Evolutionary conservation across 2,797 vertebrate genomes (phyloP), one percentile per base, ranked within the genome.

Genomic region (Xenentodon cancila): DNA sequence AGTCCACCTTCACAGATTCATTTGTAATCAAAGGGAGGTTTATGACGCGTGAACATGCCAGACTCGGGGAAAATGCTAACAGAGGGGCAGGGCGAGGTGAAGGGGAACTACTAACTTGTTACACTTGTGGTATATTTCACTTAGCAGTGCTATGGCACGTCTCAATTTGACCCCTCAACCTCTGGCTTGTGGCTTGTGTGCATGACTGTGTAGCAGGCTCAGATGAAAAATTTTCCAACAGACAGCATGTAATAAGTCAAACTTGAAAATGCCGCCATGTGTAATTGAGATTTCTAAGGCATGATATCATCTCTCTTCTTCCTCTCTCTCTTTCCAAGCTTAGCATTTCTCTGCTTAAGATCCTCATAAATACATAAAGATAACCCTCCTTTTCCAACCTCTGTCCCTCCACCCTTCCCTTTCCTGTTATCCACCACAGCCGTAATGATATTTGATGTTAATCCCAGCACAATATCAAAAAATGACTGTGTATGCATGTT

Each of bases 381-480:
- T 22, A 21, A 52, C 42, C 13, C 18, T 18, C 9, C 13, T 17
- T 13, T 19, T 42, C 37, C 55, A 52, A 15, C 37, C 53, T 64
- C 19, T 7, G 49, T 62, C 51, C 52, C 52, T n/a, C 64, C 47
- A 34, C 32, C 52, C 59, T 59, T 55, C 37, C 37, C n/a, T 30
- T 32, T 56, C 50, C 51, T 44, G 37, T 68, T 68, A 84, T 83
- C 62, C 79, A 47, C 59, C 60, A 53, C 62, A 59, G 65, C 67
- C 73, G 19, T 88, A 92, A 93, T 91, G 82, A 88, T 89, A 92
- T 92, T 91, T 88, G 74, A 87, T 77, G 80, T 54, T 91, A 92
- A 94, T 92, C 92, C 90, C 60, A 59, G 71, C 85, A 77, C 91
- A 90, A 91, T 90, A 90, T 91, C 85, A 79, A 82, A 80, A 90